Evolutionary conservation across 2,888 invertebrate species (phyloP).

Genomic region (Nemotelus nigrinus): DNA sequence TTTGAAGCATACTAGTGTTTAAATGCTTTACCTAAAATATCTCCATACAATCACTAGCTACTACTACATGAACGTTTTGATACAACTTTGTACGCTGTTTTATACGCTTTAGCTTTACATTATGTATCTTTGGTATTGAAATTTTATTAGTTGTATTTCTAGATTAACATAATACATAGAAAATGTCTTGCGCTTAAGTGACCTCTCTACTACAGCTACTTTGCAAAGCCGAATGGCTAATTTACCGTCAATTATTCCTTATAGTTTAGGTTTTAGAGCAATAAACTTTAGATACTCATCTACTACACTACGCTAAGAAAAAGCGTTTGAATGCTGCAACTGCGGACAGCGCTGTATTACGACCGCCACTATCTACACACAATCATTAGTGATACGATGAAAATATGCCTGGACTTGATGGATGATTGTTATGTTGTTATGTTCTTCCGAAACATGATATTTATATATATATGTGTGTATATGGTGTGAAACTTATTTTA

Average conservation of each 20-base stretch:
- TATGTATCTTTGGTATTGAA: not conserved
- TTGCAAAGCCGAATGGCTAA: not conserved
- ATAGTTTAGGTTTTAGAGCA: not conserved
- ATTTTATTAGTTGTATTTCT: constrained; percentile 7
- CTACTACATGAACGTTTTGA: constrained; percentile 6
- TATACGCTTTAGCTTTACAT: constrained; percentile 9
- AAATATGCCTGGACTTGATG: constrained; percentile 42
- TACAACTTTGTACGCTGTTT: constrained; percentile 13
- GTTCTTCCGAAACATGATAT: not conserved
- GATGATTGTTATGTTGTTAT: constrained; percentile 5
- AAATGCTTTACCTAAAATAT: not conserved
- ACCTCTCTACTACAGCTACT: not conserved
- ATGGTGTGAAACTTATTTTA: not conserved
- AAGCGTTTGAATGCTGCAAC: no score
- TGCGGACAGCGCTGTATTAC: not conserved
- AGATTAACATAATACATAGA: not conserved
- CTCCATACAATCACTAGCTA: constrained; percentile 14
- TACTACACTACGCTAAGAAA: no score
- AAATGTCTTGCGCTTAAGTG: not conserved
- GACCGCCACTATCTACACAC: not conserved
- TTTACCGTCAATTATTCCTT: not conserved
- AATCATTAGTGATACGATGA: not conserved
- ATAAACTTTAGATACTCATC: not conserved
- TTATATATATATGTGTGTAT: constrained; percentile 1
- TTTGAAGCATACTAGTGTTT: not conserved